Base-by-base conservation (phyloP, 2,797 vertebrate species). In the Lepus oiostolus region DNA sequence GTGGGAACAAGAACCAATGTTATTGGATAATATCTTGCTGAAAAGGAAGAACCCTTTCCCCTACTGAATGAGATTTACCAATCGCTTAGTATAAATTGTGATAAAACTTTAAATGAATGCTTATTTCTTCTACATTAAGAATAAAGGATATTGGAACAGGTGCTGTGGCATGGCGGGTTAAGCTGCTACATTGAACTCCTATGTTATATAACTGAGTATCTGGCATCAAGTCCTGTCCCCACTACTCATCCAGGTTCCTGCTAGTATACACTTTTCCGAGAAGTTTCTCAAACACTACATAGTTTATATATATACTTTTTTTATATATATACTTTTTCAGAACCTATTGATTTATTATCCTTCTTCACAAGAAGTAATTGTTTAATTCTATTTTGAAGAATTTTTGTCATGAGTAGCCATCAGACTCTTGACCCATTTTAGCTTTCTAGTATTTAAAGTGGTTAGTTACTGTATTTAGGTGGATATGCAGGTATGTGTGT, bases 211-310 rank as follows among this genome's bases (percentile, higher is more conserved):
- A 5, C 14, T 58, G 14, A 58, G 19, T 58, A 21, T 16, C 13
- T 47, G 42, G 42, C 8, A 47, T 47, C 42, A 47, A 47, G 8
- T 47, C 42, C 42, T 47, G 42, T 8, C 54, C 19, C 13, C 6
- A 17, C 54, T 58, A 16, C 54, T 58, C 13, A 21, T 58, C 54
- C 54, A 21, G 54, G 16, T 58, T 58, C 13, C 4, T 81, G 72
- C 1, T 92, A 91, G n/a, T 47, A 50, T 50, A 86, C 47, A 91
- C 65, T 93, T 85, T 14, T n/a, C 10, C 6, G 54, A 93, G n/a
- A 92, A 42, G 2, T 52, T 92, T 88, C 42, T 80, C 26, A 11
- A 86, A 93, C 84, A 52, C 0, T 62, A 13, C 16, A 63, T 13
- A 67, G 10, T 54, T 91, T 70, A 35, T 35, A 35, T 35, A 35